Conservation (phyloP, 1,140 invertebrate genomes). For the Philopotamus ludificatus region DNA sequence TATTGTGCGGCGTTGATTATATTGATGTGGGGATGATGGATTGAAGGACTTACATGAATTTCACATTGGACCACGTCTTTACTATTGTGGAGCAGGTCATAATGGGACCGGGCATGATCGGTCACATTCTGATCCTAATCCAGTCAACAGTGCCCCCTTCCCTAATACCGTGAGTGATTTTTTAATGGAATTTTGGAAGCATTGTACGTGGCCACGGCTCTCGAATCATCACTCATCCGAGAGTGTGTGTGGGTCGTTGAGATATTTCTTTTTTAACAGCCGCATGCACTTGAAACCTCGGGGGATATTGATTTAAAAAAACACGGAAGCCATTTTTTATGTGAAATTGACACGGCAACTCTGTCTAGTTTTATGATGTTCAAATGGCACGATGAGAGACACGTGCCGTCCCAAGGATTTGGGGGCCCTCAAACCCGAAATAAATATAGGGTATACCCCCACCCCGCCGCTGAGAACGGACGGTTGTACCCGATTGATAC, state of each 20-base stretch:
- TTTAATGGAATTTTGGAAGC: background rate
- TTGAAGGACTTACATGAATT: no score
- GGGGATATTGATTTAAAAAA: slow-evolving; percentile 28
- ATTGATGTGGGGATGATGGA: no score
- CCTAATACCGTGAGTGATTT: no score
- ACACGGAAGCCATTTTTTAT: slow-evolving; percentile 24
- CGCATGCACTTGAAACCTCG: slow-evolving; percentile 23
- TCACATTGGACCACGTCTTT: no score
- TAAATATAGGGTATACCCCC: background rate
- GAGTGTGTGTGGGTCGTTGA: no score
- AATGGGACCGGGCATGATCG: no score
- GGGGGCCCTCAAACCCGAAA: background rate
- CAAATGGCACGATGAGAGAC: background rate
- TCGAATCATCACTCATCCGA: background rate
- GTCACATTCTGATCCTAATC: no score
- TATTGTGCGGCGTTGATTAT: no score
- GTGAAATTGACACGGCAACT: slow-evolving; percentile 24
- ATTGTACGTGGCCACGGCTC: background rate
- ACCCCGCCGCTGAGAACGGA: background rate
- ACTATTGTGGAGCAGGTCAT: no score
- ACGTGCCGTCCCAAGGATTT: background rate
- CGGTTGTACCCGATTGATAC: background rate
- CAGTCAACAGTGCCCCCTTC: no score
- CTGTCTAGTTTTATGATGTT: slow-evolving; percentile 1
- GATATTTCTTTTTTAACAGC: slow-evolving; percentile 11